Evolutionary conservation across 2,797 vertebrate species (phyloP).

Genomic region (Halcyon smyrnensis): DNA sequence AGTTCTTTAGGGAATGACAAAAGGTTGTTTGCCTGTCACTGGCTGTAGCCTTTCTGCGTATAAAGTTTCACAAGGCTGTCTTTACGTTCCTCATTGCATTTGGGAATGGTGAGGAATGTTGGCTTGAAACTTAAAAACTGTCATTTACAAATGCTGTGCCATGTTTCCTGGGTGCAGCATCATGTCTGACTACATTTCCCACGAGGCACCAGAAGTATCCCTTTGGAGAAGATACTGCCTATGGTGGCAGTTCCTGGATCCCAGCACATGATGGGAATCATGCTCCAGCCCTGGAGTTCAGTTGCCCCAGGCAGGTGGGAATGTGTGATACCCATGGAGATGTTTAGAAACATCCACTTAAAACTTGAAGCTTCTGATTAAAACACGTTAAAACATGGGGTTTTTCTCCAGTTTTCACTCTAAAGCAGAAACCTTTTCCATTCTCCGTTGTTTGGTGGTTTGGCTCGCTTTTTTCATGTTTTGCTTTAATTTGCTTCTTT

Average conservation of each 20-base stretch:
- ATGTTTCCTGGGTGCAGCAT: not conserved
- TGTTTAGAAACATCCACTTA: not conserved
- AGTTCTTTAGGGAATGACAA: not conserved
- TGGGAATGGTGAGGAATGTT: not conserved
- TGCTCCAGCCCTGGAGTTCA: not conserved
- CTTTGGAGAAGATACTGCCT: not conserved
- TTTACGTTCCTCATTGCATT: not conserved
- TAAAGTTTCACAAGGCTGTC: not conserved
- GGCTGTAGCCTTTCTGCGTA: fast-evolving
- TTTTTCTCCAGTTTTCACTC: not conserved
- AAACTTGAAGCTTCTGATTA: not conserved
- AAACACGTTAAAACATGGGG: not conserved
- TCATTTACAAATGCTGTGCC: not conserved
- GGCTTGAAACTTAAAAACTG: not conserved
- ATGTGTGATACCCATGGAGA: not conserved
- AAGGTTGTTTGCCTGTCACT: not conserved
- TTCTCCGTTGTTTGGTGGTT: not conserved
- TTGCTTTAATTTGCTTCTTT: not conserved
- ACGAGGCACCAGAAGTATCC: fast-evolving
- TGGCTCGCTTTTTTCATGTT: not conserved
- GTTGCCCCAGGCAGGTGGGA: not conserved
- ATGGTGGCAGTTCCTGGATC: not conserved
- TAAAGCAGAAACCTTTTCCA: not conserved
- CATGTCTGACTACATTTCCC: not conserved
- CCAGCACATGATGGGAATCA: not conserved